These are phyloP conservation scores for Cardiocondyla obscurior DNA, from an alignment of 1,140 invertebrate genomes.

Conservation along the genomic window DNA sequence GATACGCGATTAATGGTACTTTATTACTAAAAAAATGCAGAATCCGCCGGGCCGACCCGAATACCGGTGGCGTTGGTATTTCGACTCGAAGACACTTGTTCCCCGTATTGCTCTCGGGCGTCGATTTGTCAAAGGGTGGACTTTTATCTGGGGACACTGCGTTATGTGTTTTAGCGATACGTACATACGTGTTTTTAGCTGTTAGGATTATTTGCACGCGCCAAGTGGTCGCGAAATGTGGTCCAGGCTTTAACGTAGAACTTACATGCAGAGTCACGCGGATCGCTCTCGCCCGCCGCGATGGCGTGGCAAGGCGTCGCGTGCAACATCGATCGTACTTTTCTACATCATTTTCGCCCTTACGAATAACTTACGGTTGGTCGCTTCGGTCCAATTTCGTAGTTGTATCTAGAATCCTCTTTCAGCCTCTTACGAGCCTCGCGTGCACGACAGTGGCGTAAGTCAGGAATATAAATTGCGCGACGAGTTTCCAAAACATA, in stretches of 20 bases:
- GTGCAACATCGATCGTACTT: conserved; percentile 62
- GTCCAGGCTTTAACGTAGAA: conserved; percentile 76
- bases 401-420: conserved; percentile 39
- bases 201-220: conserved; percentile 65
- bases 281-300: conserved; percentile 18
- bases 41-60: background rate
- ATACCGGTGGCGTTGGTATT: background rate
- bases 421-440: conserved; percentile 2
- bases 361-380: conserved; percentile 39
- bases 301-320: conserved; percentile 15
- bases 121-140: background rate
- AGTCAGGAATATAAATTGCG: conserved; percentile 23
- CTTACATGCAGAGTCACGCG: conserved; percentile 34
- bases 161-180: conserved; percentile 59
- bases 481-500: background rate
- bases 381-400: conserved; percentile 52
- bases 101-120: background rate
- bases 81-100: background rate
- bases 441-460: conserved; percentile 3
- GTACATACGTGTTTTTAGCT: conserved; percentile 48
- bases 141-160: conserved; percentile 20
- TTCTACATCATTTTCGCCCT: conserved; percentile 61
- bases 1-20: conserved; percentile 31
- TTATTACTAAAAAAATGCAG: conserved; percentile 12
- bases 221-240: conserved; percentile 69